Evolutionary conservation across 2,888 invertebrate species (phyloP).

Genomic region (Alentia gelatinosa): DNA sequence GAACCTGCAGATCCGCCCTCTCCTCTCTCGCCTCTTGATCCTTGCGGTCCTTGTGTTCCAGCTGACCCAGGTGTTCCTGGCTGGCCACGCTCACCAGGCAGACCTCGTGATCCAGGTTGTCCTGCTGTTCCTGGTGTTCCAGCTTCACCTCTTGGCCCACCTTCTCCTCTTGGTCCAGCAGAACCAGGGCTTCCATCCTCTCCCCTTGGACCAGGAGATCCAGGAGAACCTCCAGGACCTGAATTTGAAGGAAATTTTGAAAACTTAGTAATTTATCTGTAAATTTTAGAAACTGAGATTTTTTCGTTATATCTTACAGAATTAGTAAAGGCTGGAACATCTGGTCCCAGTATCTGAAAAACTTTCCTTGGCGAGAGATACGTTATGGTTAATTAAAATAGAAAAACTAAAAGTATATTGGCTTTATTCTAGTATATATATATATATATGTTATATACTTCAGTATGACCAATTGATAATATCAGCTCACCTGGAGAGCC

Average conservation of each 20-base stretch:
- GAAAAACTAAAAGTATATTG: too few relatives aligned
- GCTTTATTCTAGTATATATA: too few relatives aligned
- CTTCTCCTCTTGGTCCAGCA: constrained; percentile 57
- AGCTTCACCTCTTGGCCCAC: constrained; percentile 57
- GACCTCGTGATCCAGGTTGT: constrained; percentile 60
- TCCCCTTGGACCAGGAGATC: constrained; percentile 59
- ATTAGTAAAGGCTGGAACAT: too few relatives aligned
- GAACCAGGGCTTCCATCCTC: constrained; percentile 56
- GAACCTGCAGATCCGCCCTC: constrained; percentile 55
- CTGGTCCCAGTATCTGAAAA: too few relatives aligned
- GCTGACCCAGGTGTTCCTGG: constrained; percentile 64
- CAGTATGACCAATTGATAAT: too few relatives aligned
- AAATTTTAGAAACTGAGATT: too few relatives aligned
- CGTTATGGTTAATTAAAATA: too few relatives aligned
- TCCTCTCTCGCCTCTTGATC: constrained; percentile 53
- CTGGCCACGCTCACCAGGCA: constrained; percentile 56
- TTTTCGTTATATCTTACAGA: too few relatives aligned
- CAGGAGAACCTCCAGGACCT: constrained; percentile 47
- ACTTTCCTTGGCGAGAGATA: too few relatives aligned
- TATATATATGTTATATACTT: too few relatives aligned
- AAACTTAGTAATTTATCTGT: too few relatives aligned
- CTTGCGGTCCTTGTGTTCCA: constrained; percentile 61
- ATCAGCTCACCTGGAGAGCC: constrained; percentile 56
- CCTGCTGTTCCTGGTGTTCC: constrained; percentile 52
- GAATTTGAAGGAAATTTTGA: constrained; percentile 44